Conservation (phyloP, 2,113 vertebrate species). For the Corythaeola cristata region DNA sequence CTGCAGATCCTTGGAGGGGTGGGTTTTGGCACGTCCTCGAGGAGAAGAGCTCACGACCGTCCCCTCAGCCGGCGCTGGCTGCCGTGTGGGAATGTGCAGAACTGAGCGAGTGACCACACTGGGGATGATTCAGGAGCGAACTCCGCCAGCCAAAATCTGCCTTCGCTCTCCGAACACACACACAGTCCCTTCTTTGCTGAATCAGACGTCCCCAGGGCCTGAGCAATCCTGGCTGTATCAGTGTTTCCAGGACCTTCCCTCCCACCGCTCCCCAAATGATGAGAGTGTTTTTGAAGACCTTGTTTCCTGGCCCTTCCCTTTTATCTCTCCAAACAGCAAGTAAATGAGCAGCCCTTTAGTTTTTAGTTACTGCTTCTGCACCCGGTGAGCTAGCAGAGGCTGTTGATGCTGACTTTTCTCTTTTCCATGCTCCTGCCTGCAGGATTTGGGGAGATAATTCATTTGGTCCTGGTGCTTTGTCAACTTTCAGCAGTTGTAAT, state of each 20-base stretch:
- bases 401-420: constrained; percentile 13
- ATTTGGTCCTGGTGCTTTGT: constrained; percentile 49
- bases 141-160: not conserved
- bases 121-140: constrained; percentile 10
- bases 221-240: constrained; percentile 63
- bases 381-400: constrained; percentile 36
- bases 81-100: not conserved
- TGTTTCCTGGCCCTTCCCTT: constrained; percentile 60
- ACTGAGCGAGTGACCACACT: not conserved
- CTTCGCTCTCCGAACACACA: not conserved
- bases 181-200: not conserved
- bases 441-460: constrained; percentile 58
- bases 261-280: constrained; percentile 26
- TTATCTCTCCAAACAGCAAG: constrained; percentile 38
- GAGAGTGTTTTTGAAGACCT: constrained; percentile 46
- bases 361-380: constrained; percentile 31
- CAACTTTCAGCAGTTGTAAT: constrained; percentile 57
- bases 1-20: not conserved
- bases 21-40: not conserved
- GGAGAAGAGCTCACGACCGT: not conserved
- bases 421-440: constrained; percentile 43
- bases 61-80: not conserved
- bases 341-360: constrained; percentile 41
- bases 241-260: constrained; percentile 65
- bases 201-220: constrained; percentile 62